Base-by-base conservation (phyloP, 1,140 invertebrate genomes). In the Phocides pigmalion region DNA sequence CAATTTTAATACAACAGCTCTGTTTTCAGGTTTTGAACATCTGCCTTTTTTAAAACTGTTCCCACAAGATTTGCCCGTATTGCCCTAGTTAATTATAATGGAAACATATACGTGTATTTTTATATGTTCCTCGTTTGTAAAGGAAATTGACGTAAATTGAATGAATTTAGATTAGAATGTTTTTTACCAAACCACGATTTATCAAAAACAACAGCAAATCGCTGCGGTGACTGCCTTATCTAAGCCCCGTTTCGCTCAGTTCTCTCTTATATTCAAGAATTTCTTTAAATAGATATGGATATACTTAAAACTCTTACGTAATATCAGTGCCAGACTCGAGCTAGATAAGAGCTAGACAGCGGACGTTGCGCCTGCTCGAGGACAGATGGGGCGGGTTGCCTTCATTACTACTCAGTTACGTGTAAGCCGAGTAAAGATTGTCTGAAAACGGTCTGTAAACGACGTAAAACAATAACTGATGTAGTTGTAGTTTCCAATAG, bases 291-390 rank as follows among this genome's bases (percentile, higher is more conserved):
- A 53, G 28, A 37, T 53, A 54, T 54, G n/a, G 39, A 8, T 42
- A 56, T 42, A 56, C 37, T 56, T 41, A 56, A 56, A 42, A 39
- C 20, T 56, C 37, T 56, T 56, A 56, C 53, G 39, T 56, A 56
- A 56, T 22, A 56, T 56, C 20, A 42, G 39, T 44, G 39, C 39
- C 53, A 56, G 53, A 56, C 53, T 54, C 49, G 47, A 25, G 25
- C 50, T 64, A 64, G 51, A 53, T 54, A 58, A 70, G 41, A 41
- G 35, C 62, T 59, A 68, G 44, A 54, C 62, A 42, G 35, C 47
- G 49, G 37, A 58, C 28, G 19, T 54, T 49, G 53, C 37, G 39
- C 53, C 37, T 56, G 39, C 39, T 44, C 20, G 51, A 41, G 51
- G 37, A 35, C 20, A 22, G 20, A 56, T 56, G 51, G 37, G 51